A percentile compares a stretch with the other conserved stretches of the same genome.
Evolutionary conservation across 1,140 invertebrate species (phyloP).

Genomic region (Drosophila aff.): DNA sequence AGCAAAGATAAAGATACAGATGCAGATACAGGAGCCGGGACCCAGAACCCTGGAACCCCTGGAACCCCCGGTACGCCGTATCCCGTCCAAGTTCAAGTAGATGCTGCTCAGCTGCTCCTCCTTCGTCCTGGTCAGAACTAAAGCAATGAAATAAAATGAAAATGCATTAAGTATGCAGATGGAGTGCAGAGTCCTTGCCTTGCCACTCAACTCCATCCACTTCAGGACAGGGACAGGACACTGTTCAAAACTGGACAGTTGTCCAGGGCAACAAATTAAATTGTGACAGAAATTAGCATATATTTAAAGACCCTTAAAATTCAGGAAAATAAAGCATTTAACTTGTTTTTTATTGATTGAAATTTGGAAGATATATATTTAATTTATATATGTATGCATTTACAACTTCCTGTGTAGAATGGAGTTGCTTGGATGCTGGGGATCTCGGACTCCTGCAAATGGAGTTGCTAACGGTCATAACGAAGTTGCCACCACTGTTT

Average conservation of each 20-base stretch:
- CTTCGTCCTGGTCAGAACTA: slow-evolving; percentile 56
- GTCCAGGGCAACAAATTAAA: background rate
- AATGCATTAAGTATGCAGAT: slow-evolving; percentile 79
- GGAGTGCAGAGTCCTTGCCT: slow-evolving; percentile 29
- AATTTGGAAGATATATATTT: no score
- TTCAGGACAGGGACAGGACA: slow-evolving; percentile 11
- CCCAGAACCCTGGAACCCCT: background rate
- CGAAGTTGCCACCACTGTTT: slow-evolving; percentile 62
- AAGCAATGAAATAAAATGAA: slow-evolving; percentile 82
- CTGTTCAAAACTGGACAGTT: background rate
- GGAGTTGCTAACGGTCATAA: slow-evolving; percentile 77
- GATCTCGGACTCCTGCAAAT: slow-evolving; percentile 48
- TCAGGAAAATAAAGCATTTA: background rate
- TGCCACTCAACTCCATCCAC: slow-evolving; percentile 36
- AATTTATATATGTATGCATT: no score
- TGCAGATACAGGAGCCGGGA: slow-evolving; percentile 4
- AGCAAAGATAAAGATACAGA: slow-evolving; percentile 44
- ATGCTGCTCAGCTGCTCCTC: background rate
- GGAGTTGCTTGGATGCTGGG: background rate
- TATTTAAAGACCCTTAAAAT: no score
- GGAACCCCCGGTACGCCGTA: background rate
- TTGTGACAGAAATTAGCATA: no score
- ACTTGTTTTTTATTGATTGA: background rate
- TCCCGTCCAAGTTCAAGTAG: slow-evolving; percentile 22
- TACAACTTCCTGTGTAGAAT: background rate